Evolutionary conservation across 2,797 vertebrate species (phyloP), one percentile per base, ranked within the genome.

Genomic region (Cetoscarus ocellatus): DNA sequence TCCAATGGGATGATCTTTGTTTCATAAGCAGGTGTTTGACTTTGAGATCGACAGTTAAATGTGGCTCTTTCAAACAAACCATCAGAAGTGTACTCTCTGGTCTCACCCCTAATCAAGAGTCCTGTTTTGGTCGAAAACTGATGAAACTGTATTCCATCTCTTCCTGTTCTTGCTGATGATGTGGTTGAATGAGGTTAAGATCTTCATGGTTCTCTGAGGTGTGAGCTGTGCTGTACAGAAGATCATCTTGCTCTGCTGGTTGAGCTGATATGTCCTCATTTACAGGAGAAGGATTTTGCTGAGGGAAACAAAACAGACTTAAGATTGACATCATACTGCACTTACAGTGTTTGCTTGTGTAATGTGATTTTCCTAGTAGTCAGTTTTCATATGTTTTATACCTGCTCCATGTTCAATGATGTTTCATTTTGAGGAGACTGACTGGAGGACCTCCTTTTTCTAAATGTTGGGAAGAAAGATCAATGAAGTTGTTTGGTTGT

Each of bases 401-500:
- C 80, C 73, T 56, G 53, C 6, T 62, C 57, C 8, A 8, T 0
- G 19, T 48, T 70, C 13, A 56, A 10, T 6, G 14, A 1, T 0
- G 19, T 34, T 59, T 59, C 36, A 60, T 6, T 18, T 44, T 8
- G 1, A 18, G 43, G 6, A 42, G n/a, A 35, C 1, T 47, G 44
- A 2, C 3, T 27, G 7, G 57, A 73, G 34, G 10, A 42, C 44
- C 3, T 76, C 40, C 34, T 38, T 57, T 34, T 73, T 48, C 73
- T 83, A 38, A 7, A 51, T 34, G 12, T 12, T 10, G 18, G 70
- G 67, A 70, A 40, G 5, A 65, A 45, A 49, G 35, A 39, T 38
- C 1, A 53, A 48, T 47, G n/a, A 34, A 34, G 27, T 7, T 6
- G 3, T 5, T 10, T 19, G 11, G 2, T 19, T 17, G 11, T 9